Evolutionary conservation across 2,113 vertebrate species (phyloP), one percentile per base, ranked within the genome.

Genomic region (Coturnix japonica): DNA sequence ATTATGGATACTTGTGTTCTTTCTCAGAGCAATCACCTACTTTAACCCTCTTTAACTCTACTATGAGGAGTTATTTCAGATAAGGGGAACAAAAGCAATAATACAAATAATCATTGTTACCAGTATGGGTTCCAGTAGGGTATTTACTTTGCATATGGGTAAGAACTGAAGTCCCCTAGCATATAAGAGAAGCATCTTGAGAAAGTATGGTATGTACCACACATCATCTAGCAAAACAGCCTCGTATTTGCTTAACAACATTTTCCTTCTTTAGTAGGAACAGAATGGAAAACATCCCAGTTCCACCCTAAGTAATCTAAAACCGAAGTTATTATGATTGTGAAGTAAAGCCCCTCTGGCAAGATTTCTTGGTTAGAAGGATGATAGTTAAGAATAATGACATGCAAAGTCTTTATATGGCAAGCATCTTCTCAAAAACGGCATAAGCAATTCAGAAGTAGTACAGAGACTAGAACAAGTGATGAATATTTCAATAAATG

Each of bases 401-500:
- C 61, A 85, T 67, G 20, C 12, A 7, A 81, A 85, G 56, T 20
- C 63, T 79, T 91, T 49, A 22, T 80, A 33, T 81, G 72, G 31
- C 5, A 13, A 82, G 10, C 47, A 22, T 67, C 46, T 92, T 83
- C 75, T 85, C 49, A 81, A 60, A 93, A 88, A 20, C 1, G 1
- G 66, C 35, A 65, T 84, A 84, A 95, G 70, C 39, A 85, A 76
- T 90, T 86, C 77, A 76, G 61, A 67, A 81, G 70, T 88, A 61
- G 86, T 78, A 91, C 70, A 86, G 73, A 43, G 85, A 69, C 61
- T 73, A 61, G 80, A 94, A 67, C 49, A 93, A 95, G 66, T 69
- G 74, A 93, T 95, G 83, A 91, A 91, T 95, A 95, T 90, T 94
- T 93, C 71, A 91, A n/a, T 79, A 93, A 88, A 90, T 63, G 37